A percentile compares a stretch with the other conserved stretches of the same genome.
Evolutionary conservation across 1,140 invertebrate genomes (phyloP).

Genomic region (Sitobion miscanthi): DNA sequence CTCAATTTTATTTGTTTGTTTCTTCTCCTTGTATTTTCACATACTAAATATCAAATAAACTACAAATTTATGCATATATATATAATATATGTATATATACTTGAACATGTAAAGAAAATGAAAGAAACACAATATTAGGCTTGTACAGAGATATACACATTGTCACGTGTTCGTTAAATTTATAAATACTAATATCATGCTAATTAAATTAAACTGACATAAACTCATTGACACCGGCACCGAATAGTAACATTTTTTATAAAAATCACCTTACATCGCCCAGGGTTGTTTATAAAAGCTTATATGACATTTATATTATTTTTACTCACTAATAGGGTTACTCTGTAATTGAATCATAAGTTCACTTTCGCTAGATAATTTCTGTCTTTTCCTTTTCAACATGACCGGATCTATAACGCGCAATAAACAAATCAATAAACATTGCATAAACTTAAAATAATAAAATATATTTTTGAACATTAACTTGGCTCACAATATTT

Average conservation of each 20-base stretch:
- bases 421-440: slow-evolving; percentile 60
- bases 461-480: slow-evolving; percentile 62
- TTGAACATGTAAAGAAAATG: slow-evolving; percentile 10
- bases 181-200: slow-evolving; percentile 56
- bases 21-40: slow-evolving; percentile 46
- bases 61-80: slow-evolving; percentile 22
- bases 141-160: slow-evolving; percentile 13
- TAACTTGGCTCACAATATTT: slow-evolving; percentile 57
- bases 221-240: slow-evolving; percentile 59
- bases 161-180: slow-evolving; percentile 30
- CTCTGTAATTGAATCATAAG: slow-evolving; percentile 66
- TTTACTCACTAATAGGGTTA: slow-evolving; percentile 63
- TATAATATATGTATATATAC: slow-evolving; percentile 21
- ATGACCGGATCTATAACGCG: slow-evolving; percentile 64
- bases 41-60: slow-evolving; percentile 40
- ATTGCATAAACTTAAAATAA: slow-evolving; percentile 62
- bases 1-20: slow-evolving; percentile 31
- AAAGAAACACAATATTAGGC: slow-evolving; percentile 38
- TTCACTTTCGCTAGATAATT: slow-evolving; percentile 67
- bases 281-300: slow-evolving; percentile 55
- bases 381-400: slow-evolving; percentile 69
- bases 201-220: slow-evolving; percentile 56
- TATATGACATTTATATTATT: slow-evolving; percentile 68
- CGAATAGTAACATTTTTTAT: slow-evolving; percentile 51
- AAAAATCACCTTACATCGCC: slow-evolving; percentile 52